phyloP scores from a whole-genome alignment of 2,797 vertebrate species.

The Calcarius lapponicus region DNA sequence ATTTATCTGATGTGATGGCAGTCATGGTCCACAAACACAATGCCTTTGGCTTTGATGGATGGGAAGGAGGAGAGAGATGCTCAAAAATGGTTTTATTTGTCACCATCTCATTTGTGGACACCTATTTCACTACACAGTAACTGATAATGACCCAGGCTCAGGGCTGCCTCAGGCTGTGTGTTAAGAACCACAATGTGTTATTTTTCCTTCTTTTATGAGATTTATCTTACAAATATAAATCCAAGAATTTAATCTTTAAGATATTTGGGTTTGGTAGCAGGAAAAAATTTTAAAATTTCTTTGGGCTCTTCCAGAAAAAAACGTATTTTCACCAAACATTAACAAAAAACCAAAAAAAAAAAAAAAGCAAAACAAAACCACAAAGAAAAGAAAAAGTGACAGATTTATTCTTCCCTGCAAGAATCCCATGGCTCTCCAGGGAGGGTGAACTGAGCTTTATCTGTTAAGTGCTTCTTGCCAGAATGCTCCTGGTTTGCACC shows the following conservation, averaged over 20 bases:
- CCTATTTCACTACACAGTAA: neutral
- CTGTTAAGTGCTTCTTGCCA: neutral
- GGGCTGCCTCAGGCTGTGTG: neutral
- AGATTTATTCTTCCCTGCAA: neutral
- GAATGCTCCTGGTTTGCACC: neutral
- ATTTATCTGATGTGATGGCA: neutral
- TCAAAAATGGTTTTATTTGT: neutral
- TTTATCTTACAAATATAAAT: neutral
- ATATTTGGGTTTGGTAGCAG: neutral
- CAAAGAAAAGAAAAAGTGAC: no score
- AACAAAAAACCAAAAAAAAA: neutral
- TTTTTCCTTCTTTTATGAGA: neutral
- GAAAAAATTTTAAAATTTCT: neutral
- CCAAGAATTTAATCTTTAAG: constrained; percentile 10
- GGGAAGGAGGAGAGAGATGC: neutral
- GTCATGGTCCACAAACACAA: neutral
- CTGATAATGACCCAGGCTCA: neutral
- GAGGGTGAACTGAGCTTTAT: neutral
- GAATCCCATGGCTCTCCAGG: neutral
- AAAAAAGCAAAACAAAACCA: neutral
- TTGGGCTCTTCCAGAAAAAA: neutral
- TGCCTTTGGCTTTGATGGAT: neutral
- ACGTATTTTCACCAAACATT: neutral
- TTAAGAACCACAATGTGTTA: neutral
- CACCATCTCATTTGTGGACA: neutral